Evolutionary conservation across 2,113 vertebrate genomes (phyloP).

Genomic region (Saiga tatarica): DNA sequence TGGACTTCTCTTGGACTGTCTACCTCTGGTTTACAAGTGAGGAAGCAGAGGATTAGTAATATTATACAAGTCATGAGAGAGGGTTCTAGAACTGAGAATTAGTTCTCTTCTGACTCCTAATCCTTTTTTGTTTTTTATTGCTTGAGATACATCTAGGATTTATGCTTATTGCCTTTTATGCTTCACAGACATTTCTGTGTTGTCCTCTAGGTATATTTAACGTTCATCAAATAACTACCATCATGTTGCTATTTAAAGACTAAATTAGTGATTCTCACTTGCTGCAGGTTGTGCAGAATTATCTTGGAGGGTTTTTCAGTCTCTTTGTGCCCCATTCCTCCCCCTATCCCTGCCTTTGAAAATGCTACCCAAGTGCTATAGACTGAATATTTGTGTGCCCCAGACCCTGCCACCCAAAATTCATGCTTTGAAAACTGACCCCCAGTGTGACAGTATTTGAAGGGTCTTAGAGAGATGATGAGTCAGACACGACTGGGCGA

Average conservation of each 20-base stretch:
- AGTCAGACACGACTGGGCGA: too few relatives aligned
- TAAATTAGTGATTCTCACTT: not conserved
- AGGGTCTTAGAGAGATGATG: not conserved
- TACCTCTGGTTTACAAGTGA: not conserved
- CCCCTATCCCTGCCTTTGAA: not conserved
- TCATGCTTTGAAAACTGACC: not conserved
- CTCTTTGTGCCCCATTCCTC: not conserved
- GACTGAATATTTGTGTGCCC: not conserved
- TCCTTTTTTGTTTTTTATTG: not conserved
- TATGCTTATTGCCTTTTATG: not conserved
- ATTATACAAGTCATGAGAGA: not conserved
- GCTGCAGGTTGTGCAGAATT: not conserved
- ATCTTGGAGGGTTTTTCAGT: not conserved
- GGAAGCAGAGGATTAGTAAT: not conserved
- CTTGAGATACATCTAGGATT: not conserved
- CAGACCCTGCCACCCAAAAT: not conserved
- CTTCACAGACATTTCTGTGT: not conserved
- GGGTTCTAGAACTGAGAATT: conserved; percentile 6
- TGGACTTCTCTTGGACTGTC: not conserved
- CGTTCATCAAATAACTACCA: not conserved
- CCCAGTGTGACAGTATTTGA: not conserved
- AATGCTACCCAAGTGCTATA: not conserved
- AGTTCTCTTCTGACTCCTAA: not conserved
- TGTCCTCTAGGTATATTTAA: not conserved
- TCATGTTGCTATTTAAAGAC: not conserved